Percentiles rank a stretch among this genome's conserved stretches.
Conservation (phyloP, 2,797 vertebrate genomes). For the Monodelphis domestica region DNA sequence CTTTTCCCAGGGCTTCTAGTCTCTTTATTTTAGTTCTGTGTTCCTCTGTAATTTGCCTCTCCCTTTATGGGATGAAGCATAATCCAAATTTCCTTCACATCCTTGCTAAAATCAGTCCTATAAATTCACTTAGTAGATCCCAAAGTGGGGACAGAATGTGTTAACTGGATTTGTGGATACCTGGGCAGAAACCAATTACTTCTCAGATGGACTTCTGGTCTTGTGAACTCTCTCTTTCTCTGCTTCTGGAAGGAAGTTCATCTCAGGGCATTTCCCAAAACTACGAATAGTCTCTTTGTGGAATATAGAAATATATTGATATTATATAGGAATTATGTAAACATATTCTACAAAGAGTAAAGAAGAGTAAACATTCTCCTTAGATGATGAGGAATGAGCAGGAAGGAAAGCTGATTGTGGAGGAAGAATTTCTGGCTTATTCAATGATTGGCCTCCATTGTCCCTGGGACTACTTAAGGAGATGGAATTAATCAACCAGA, state of each 20-base stretch:
- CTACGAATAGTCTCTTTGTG: background rate
- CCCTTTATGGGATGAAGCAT: background rate
- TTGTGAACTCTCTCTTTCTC: background rate
- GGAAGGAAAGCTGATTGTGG: background rate
- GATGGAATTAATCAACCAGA: background rate
- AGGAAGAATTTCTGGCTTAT: background rate
- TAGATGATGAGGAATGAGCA: background rate
- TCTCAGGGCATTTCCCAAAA: background rate
- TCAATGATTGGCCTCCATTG: background rate
- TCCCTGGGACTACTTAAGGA: background rate
- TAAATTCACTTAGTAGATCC: background rate
- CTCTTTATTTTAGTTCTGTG: background rate
- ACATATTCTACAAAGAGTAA: background rate
- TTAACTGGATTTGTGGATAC: background rate
- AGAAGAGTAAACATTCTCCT: background rate
- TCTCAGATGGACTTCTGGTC: background rate
- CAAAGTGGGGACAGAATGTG: background rate
- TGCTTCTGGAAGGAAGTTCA: background rate
- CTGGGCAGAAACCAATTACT: background rate
- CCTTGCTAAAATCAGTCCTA: background rate
- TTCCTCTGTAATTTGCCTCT: background rate
- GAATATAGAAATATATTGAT: background rate
- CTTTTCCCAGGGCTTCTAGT: background rate
- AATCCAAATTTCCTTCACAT: background rate
- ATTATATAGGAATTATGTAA: background rate